Evolutionary conservation across 2,113 vertebrate species (phyloP).

Genomic region (Nibea albiflora): DNA sequence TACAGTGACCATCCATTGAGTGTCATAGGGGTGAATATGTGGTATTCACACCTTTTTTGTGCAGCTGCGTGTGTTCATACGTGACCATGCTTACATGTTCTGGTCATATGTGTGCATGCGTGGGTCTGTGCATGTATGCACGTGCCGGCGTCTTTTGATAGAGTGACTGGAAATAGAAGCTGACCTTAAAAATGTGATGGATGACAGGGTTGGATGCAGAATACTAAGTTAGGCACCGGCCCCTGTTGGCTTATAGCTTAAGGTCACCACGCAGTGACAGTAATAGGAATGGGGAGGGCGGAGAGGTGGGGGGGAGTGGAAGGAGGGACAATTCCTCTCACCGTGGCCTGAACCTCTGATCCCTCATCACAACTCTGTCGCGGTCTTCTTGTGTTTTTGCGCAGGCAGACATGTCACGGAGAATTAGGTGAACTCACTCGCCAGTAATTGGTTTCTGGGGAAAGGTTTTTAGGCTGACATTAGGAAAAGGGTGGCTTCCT

Average conservation of each 20-base stretch:
- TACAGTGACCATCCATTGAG: background rate
- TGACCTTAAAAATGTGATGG: conserved; percentile 86
- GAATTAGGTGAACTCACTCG: conserved; percentile 77
- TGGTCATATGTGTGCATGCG: background rate
- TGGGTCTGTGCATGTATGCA: conserved; percentile 17
- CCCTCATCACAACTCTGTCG: conserved; percentile 71
- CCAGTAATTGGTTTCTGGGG: conserved; percentile 83
- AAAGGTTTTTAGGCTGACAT: conserved; percentile 80
- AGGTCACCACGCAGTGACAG: conserved; percentile 78
- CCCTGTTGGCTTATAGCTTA: conserved; percentile 79
- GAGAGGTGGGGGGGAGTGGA: background rate
- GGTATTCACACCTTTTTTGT: background rate
- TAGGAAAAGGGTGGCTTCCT: conserved; percentile 75
- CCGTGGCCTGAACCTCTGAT: conserved; percentile 65
- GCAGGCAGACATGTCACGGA: conserved; percentile 71
- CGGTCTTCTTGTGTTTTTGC: conserved; percentile 55
- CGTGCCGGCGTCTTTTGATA: conserved; percentile 67
- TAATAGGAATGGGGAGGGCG: conserved; percentile 46
- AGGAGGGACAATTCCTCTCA: conserved; percentile 69
- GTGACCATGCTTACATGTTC: conserved; percentile 6
- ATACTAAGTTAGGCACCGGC: conserved; percentile 73
- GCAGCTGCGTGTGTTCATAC: background rate
- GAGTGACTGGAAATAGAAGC: conserved; percentile 80
- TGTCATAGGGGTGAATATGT: background rate
- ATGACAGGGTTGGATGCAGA: conserved; percentile 73